Base-by-base conservation (phyloP, 2,113 vertebrate species). In the Dipodomys merriami region DNA sequence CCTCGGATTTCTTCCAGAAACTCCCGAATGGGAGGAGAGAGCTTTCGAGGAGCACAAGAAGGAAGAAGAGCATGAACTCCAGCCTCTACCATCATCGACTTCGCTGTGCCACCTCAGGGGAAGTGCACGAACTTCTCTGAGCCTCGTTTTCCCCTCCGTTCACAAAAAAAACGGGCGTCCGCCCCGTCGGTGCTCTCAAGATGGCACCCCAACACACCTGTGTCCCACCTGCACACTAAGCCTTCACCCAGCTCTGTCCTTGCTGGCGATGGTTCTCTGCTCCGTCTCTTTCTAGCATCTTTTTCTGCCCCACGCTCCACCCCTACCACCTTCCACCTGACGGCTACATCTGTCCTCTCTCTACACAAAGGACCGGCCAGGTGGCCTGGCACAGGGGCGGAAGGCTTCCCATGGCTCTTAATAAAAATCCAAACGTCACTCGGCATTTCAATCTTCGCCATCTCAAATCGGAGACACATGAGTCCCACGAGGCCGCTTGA, bases 371-470 rank as follows among this genome's bases (percentile, higher is more conserved):
- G 53, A 18, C 53, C 12, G 3, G 9, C 49, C 49, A 49, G 49
- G 49, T 49, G 49, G 49, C 53, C 53, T 57, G 12, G 53, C 12
- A 13, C 15, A 16, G 12, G 53, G 53, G 15, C n/a, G n/a, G n/a
- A n/a, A n/a, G n/a, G 53, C 53, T 16, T 57, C 53, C 53, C 53
- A 57, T 3, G 15, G 53, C 53, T 13, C 53, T 57, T 18, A 53
- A 53, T 13, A 53, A 13, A 53, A 9, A 53, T 53, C 4, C 86
- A 91, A 92, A 86, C 86, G 82, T 86, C 76, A 94, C 72, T 92
- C 77, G 84, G 71, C 83, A 33, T 85, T 92, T 64, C 82, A 89
- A 83, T 91, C 53, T 16, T 91, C 88, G 88, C 53, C 53, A 57
- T 57, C 15, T 57, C 53, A 12, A 49, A 49, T 49, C 49, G 12